These are phyloP conservation scores for Danio rerio DNA, from an alignment of 2,113 vertebrate species.

Conservation along the genomic window GRCz12tu NC_133180.1:44803501-44804000, in stretches of 20 bases:
- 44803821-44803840: neutral
- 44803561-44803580: constrained; percentile 69
- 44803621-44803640: constrained; percentile 76
- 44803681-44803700: constrained; percentile 79
- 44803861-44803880: neutral
- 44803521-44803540: constrained; percentile 68
- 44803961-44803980: constrained; percentile 20
- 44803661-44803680: constrained; percentile 75
- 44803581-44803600: constrained; percentile 76
- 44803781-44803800: neutral
- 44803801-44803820: constrained; percentile 2
- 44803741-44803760: neutral
- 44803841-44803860: constrained; percentile 9
- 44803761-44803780: constrained; percentile 19
- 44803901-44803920: constrained; percentile 1
- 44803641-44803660: constrained; percentile 49
- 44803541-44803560: constrained; percentile 72
- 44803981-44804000: constrained; percentile 9
- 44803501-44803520: constrained; percentile 70
- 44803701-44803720: constrained; percentile 67
- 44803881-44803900: too few relatives aligned
- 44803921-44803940: constrained; percentile 11
- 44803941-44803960: neutral
- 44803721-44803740: neutral
- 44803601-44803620: constrained; percentile 71